phyloP scores from a whole-genome alignment of 2,888 invertebrate species.

The Eustalomyia histrio region DNA sequence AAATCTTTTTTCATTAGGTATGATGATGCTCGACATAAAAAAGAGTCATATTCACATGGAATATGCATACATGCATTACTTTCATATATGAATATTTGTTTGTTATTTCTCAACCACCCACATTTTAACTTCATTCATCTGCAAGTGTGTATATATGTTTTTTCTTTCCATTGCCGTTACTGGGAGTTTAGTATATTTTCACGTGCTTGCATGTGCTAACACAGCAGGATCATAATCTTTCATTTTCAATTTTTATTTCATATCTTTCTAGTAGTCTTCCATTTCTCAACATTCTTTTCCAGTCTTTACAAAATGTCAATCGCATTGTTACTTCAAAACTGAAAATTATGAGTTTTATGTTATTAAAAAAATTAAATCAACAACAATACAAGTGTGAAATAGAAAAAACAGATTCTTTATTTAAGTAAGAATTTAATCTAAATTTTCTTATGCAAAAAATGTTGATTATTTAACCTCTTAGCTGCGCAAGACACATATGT shows the following conservation, averaged over 20 bases:
- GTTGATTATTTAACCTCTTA: too few species aligned
- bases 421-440: not conserved
- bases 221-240: slow-evolving; percentile 70
- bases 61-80: slow-evolving; percentile 11
- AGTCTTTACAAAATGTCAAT: slow-evolving; percentile 52
- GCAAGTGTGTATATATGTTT: slow-evolving; percentile 5
- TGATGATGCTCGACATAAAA: slow-evolving; percentile 4
- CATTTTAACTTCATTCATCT: slow-evolving; percentile 29
- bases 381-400: not conserved
- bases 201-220: slow-evolving; percentile 69
- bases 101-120: slow-evolving; percentile 28
- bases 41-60: not conserved
- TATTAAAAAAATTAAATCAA: slow-evolving; percentile 34
- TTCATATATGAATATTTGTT: slow-evolving; percentile 22
- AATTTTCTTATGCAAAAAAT: not conserved
- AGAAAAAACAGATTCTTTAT: not conserved
- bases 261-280: slow-evolving; percentile 36
- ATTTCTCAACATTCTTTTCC: slow-evolving; percentile 25
- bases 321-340: slow-evolving; percentile 51
- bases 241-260: slow-evolving; percentile 41
- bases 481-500: too few species aligned
- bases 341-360: slow-evolving; percentile 54
- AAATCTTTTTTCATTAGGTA: slow-evolving; percentile 57
- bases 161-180: slow-evolving; percentile 24
- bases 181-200: slow-evolving; percentile 65